Evolutionary conservation across 2,797 vertebrate species (phyloP).

Genomic region (Arrhamphus sclerolepis): DNA sequence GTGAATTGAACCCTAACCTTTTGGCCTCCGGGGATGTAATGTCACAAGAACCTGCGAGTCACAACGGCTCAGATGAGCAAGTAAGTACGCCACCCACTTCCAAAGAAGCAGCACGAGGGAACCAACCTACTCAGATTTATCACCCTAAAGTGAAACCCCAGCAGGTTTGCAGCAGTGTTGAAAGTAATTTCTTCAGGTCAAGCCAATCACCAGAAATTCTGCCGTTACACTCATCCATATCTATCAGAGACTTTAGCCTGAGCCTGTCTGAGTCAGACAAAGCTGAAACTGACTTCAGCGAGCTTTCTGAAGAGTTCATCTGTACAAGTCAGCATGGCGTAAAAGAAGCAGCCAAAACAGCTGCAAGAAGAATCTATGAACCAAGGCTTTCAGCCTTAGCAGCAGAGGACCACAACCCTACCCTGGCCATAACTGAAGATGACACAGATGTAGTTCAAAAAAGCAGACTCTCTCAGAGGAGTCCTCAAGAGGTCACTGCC

Average conservation of each 20-base stretch:
- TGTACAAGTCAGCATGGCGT: constrained; percentile 26
- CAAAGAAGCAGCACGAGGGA: constrained; percentile 50
- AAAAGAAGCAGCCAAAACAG: constrained; percentile 25
- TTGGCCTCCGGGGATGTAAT: constrained; percentile 72
- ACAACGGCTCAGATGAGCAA: constrained; percentile 66
- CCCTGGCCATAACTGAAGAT: constrained; percentile 53
- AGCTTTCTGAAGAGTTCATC: constrained; percentile 54
- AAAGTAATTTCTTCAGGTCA: constrained; percentile 36
- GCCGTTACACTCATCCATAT: constrained; percentile 47
- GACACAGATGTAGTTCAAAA: constrained; percentile 36
- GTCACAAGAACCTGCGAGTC: constrained; percentile 58
- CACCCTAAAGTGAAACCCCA: constrained; percentile 52
- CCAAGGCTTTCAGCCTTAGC: constrained; percentile 5
- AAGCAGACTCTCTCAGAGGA: constrained; percentile 27
- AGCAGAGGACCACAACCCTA: constrained; percentile 29
- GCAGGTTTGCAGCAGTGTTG: constrained; percentile 37
- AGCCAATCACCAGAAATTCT: constrained; percentile 34
- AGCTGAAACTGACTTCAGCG: constrained; percentile 69
- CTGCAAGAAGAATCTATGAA: constrained; percentile 18
- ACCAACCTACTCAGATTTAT: constrained; percentile 38
- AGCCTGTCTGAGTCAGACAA: constrained; percentile 69
- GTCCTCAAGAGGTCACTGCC: constrained; percentile 28
- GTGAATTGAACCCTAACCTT: constrained; percentile 74
- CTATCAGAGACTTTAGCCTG: constrained; percentile 64
- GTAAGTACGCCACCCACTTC: constrained; percentile 69